These are phyloP conservation scores for Meiosimyza platycephala DNA, from an alignment of 2,888 invertebrate species.

Conservation along the genomic window DNA sequence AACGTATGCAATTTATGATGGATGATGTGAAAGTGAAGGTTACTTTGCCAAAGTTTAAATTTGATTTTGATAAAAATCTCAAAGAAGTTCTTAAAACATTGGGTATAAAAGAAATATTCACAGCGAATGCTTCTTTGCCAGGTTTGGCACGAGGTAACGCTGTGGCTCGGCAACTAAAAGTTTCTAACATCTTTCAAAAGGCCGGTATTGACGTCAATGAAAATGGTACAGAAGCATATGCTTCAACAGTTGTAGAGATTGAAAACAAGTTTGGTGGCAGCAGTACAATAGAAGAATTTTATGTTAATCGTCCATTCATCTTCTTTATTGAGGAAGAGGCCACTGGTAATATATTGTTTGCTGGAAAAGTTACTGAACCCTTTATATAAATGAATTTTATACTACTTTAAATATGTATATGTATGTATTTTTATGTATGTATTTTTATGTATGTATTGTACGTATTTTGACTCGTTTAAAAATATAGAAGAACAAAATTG, in stretches of 20 bases:
- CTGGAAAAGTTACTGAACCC: slow-evolving; percentile 80
- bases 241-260: slow-evolving; percentile 74
- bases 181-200: slow-evolving; percentile 80
- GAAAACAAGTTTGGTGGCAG: slow-evolving; percentile 80
- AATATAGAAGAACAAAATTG: too few species aligned
- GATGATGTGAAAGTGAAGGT: slow-evolving; percentile 73
- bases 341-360: slow-evolving; percentile 79
- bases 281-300: slow-evolving; percentile 70
- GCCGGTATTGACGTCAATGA: slow-evolving; percentile 83
- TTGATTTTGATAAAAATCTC: slow-evolving; percentile 76
- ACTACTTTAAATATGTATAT: neutral
- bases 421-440: neutral
- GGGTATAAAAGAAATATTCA: slow-evolving; percentile 80
- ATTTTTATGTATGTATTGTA: too few species aligned
- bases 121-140: slow-evolving; percentile 76
- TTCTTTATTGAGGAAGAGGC: slow-evolving; percentile 83
- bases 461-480: too few species aligned
- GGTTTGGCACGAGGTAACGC: slow-evolving; percentile 76
- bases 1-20: slow-evolving; percentile 72
- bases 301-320: slow-evolving; percentile 80
- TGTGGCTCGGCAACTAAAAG: slow-evolving; percentile 70
- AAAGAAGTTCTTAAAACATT: slow-evolving; percentile 71
- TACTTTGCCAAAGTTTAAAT: slow-evolving; percentile 79
- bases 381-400: slow-evolving; percentile 41
- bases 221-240: slow-evolving; percentile 77